phyloP scores from a whole-genome alignment of 2,797 vertebrate genomes.

The Holocentrus rufus region DNA sequence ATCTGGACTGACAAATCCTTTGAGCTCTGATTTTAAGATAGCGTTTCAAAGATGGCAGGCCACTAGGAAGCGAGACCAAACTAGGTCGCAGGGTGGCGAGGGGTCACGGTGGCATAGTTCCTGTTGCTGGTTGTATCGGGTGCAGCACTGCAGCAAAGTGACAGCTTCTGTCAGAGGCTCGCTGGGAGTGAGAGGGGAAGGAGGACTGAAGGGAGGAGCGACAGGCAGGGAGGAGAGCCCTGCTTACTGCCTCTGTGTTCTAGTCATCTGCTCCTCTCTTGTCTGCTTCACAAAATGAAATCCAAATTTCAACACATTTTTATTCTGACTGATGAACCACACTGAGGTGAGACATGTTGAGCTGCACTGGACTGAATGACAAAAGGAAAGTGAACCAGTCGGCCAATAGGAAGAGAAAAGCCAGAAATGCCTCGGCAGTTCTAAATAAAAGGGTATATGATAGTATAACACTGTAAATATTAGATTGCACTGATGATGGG shows the following conservation, averaged over 20 bases:
- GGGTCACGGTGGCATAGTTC: slow-evolving; percentile 56
- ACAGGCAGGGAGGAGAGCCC: slow-evolving; percentile 33
- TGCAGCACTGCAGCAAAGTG: slow-evolving; percentile 47
- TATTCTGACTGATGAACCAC: not conserved
- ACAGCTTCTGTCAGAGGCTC: slow-evolving; percentile 62
- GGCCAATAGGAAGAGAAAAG: too few species aligned
- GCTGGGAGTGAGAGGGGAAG: slow-evolving; percentile 35
- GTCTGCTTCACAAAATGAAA: slow-evolving; percentile 27
- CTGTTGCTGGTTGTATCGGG: slow-evolving; percentile 51
- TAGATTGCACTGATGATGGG: too few species aligned
- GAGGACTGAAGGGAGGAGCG: not conserved
- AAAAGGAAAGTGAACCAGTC: too few species aligned
- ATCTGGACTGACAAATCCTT: slow-evolving; percentile 48
- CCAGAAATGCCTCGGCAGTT: too few species aligned
- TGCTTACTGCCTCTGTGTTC: slow-evolving; percentile 30
- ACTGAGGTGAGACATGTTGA: too few species aligned
- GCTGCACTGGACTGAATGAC: too few species aligned
- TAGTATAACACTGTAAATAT: too few species aligned
- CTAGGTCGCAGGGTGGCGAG: slow-evolving; percentile 23
- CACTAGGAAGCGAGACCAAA: slow-evolving; percentile 39
- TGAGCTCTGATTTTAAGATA: slow-evolving; percentile 45
- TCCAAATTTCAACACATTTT: not conserved
- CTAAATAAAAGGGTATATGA: too few species aligned
- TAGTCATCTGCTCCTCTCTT: slow-evolving; percentile 30
- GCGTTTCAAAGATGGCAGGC: slow-evolving; percentile 55